Evolutionary conservation across 2,797 vertebrate genomes (phyloP), one percentile per base, ranked within the genome.

Genomic region (Sebastes itinus): DNA sequence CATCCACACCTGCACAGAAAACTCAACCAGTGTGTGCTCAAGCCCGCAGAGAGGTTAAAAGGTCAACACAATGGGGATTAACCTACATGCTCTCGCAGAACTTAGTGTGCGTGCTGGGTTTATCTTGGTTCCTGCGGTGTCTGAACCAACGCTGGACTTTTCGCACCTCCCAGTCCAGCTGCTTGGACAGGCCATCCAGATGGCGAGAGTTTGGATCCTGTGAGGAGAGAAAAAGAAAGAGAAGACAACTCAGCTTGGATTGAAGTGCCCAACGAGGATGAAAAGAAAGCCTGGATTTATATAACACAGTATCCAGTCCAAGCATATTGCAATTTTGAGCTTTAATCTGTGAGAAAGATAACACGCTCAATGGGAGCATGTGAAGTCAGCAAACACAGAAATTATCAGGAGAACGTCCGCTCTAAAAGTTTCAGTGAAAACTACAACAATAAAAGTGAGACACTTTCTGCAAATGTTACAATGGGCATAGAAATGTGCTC

Each of bases 81-180:
- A 92, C 98, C 87, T 97, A 99, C 98, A 99, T 98, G 98, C 97
- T 99, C 95, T 99, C 98, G 84, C 97, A 98, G 94, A 99, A 99
- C 88, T 99, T 99, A 7, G 96, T 97, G 93, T 97, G 96, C 55
- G 92, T 97, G 91, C 96, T 96, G 87, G 98, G 97, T 91, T 99
- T 99, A 90, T 99, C 98, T 92, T 99, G 97, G 96, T 98, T 99
- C 94, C 98, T 96, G 85, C 98, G 96, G 33, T 97, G 97, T 55
- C 98, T 95, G 95, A 99, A 99, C 98, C 98, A 99, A 84, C 97
- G 96, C 91, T 99, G 97, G 92, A 99, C 96, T 94, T 97, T 98
- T 49, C 96, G 95, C 75, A 98, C 95, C 58, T 99, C 97, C 97
- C 98, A 99, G 96, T 99, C 98, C 87, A 99, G 96, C 92, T 99